Percentiles rank a stretch among this genome's conserved stretches.
phyloP scores from a whole-genome alignment of 2,113 vertebrate species.

The Tragelaphus strepsiceros region DNA sequence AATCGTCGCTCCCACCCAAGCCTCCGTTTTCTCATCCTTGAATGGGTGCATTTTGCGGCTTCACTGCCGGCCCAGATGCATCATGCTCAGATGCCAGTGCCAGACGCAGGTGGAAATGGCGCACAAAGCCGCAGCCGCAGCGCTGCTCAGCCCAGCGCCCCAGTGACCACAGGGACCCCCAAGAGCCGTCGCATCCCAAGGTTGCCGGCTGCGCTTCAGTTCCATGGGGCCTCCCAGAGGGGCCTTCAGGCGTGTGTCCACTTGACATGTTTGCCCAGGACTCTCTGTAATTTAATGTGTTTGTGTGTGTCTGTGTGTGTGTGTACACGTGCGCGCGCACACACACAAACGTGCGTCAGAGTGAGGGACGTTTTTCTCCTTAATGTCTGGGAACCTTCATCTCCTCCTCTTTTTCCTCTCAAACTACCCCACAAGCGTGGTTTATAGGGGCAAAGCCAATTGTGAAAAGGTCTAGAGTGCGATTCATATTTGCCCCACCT shows the following conservation, averaged over 20 bases:
- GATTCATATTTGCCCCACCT: not conserved
- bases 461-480: not conserved
- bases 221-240: not conserved
- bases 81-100: not conserved
- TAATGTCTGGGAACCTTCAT: not conserved
- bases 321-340: rapidly evolving
- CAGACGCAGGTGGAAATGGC: rapidly evolving
- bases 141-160: rapidly evolving
- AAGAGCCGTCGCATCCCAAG: not conserved
- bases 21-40: not conserved
- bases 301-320: not conserved
- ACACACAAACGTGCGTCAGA: not conserved
- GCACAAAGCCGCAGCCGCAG: not conserved
- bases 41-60: not conserved
- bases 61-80: not conserved
- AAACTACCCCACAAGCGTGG: not conserved
- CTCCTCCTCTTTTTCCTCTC: not conserved
- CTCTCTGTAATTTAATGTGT: not conserved
- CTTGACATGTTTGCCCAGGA: not conserved
- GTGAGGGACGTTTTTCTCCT: not conserved
- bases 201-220: rapidly evolving
- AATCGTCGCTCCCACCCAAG: not conserved
- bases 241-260: not conserved
- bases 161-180: no score
- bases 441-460: not conserved